Evolutionary conservation across 2,113 vertebrate species (phyloP).

Genomic region (Aldabrachelys gigantea): DNA sequence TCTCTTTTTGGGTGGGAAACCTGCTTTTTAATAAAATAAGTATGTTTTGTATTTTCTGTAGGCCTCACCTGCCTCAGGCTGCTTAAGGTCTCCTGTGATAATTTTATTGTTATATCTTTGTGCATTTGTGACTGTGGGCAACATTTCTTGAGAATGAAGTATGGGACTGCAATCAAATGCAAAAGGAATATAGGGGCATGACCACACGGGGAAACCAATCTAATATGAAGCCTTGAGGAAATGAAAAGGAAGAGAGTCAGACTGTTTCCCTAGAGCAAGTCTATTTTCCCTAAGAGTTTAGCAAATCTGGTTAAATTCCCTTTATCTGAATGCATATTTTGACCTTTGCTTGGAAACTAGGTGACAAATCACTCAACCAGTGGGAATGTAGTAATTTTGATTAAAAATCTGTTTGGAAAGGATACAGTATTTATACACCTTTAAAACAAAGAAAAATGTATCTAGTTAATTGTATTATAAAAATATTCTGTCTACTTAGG

Average conservation of each 20-base stretch:
- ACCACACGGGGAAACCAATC: conserved; percentile 61
- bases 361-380: conserved; percentile 53
- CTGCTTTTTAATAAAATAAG: conserved; percentile 61
- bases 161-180: conserved; percentile 57
- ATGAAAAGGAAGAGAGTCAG: conserved; percentile 59
- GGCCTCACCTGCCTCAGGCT: conserved; percentile 67
- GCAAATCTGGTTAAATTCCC: conserved; percentile 66
- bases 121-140: conserved; percentile 54
- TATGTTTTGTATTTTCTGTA: conserved; percentile 50
- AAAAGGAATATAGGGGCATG: conserved; percentile 61
- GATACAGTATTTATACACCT: not conserved
- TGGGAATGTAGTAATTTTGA: conserved; percentile 16
- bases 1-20: conserved; percentile 36
- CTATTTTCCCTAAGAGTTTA: conserved; percentile 45
- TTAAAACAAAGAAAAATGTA: conserved; percentile 27
- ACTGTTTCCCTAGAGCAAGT: conserved; percentile 36
- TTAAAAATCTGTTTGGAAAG: conserved; percentile 34
- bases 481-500: not conserved
- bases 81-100: conserved; percentile 59
- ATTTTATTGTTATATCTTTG: conserved; percentile 67
- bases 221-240: conserved; percentile 67
- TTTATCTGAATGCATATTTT: conserved; percentile 60
- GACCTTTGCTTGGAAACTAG: conserved; percentile 59
- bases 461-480: not conserved
- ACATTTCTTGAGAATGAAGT: conserved; percentile 68